phyloP scores from a whole-genome alignment of 2,113 vertebrate species.

The Brachypteracias leptosomus region DNA sequence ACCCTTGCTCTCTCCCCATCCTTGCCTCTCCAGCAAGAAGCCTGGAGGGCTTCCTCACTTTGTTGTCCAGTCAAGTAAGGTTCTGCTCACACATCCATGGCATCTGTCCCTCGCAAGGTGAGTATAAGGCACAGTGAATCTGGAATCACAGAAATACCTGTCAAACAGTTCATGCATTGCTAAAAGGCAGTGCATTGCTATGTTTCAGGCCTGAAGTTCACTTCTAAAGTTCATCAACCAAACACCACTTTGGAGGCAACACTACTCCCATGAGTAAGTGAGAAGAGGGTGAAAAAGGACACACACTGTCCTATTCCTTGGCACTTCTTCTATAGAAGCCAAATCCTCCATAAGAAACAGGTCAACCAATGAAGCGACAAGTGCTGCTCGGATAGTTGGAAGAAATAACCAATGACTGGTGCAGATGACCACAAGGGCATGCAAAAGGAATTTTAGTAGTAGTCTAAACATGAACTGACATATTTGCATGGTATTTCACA shows the following conservation, averaged over 20 bases:
- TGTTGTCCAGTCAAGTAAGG: neutral
- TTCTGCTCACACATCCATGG: neutral
- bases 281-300: neutral
- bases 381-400: neutral
- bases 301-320: neutral
- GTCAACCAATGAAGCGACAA: neutral
- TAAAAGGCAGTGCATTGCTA: neutral
- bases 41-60: neutral
- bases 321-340: neutral
- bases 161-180: neutral
- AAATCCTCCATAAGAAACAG: neutral
- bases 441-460: neutral
- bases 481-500: neutral
- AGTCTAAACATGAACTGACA: neutral
- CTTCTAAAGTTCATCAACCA: neutral
- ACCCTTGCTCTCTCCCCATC: neutral
- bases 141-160: neutral
- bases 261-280: neutral
- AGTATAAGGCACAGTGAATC: neutral
- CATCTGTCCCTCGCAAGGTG: neutral
- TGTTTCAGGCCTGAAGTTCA: neutral
- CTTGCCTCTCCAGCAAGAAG: neutral
- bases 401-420: neutral
- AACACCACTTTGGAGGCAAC: neutral
- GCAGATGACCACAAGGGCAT: neutral